Percentiles rank a stretch among this genome's conserved stretches.
Conservation (phyloP, 1,140 invertebrate genomes). For the Pomacea maculata region DNA sequence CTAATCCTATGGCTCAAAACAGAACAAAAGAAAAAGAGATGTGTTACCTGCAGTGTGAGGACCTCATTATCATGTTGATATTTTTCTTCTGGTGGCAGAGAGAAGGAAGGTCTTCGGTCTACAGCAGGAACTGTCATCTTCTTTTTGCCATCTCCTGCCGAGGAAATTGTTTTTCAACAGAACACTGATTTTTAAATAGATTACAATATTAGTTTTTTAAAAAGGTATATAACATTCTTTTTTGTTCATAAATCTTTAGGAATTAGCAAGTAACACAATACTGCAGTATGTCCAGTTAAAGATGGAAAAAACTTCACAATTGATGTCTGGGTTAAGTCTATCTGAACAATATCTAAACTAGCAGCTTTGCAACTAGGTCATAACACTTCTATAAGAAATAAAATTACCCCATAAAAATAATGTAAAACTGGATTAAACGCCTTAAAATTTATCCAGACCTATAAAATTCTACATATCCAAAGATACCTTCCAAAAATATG, state of each 20-base stretch:
- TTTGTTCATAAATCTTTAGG: conserved; percentile 13
- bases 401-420: background rate
- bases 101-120: conserved; percentile 39
- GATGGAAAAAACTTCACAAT: no score
- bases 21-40: background rate
- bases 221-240: conserved; percentile 9
- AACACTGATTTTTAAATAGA: background rate
- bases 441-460: no score
- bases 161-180: background rate
- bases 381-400: background rate
- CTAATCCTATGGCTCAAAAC: background rate
- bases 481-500: background rate
- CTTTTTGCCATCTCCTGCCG: conserved; percentile 5
- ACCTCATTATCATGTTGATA: conserved; percentile 60
- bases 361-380: no score
- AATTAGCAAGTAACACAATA: no score
- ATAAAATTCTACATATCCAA: background rate
- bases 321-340: no score
- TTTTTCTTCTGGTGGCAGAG: conserved; percentile 47
- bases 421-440: background rate
- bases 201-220: background rate
- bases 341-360: no score
- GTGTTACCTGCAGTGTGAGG: conserved; percentile 41
- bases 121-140: conserved; percentile 38
- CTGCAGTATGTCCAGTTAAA: no score